Conservation (phyloP, 2,888 invertebrate genomes). For the Trachelus stipa region DNA sequence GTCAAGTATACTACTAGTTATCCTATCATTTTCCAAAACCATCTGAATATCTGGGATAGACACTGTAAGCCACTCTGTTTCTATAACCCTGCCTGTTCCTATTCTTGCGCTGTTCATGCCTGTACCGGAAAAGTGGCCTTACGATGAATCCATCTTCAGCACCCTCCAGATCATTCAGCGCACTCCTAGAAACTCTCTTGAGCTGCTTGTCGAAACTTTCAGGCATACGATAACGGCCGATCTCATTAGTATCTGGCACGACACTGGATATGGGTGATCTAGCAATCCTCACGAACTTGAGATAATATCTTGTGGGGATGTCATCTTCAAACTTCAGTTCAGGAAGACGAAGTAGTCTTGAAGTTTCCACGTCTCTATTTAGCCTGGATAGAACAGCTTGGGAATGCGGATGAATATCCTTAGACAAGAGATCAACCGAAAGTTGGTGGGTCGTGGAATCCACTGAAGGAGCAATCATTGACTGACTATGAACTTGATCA, state of each 20-base stretch:
- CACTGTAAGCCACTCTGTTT: constrained; percentile 9
- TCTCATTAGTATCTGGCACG: constrained; percentile 1
- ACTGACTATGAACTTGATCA: neutral
- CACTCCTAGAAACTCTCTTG: constrained; percentile 9
- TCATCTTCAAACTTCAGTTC: constrained; percentile 4
- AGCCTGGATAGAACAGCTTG: constrained; percentile 38
- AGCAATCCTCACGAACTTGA: constrained; percentile 10
- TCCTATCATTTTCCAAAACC: constrained; percentile 46
- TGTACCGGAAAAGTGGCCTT: constrained; percentile 18
- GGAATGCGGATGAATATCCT: constrained; percentile 42
- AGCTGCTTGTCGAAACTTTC: constrained; percentile 8
- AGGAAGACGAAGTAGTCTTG: neutral
- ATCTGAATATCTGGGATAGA: constrained; percentile 43
- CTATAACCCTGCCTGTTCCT: constrained; percentile 2
- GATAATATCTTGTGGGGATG: constrained; percentile 11
- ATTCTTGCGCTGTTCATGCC: constrained; percentile 12
- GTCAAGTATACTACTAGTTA: too few relatives aligned
- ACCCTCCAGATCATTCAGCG: constrained; percentile 5
- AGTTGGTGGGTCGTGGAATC: constrained; percentile 11
- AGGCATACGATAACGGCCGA: constrained; percentile 15
- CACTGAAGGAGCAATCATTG: too few relatives aligned
- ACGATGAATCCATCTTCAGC: constrained; percentile 19
- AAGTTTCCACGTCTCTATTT: constrained; percentile 18
- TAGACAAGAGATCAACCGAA: constrained; percentile 36
- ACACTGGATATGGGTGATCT: constrained; percentile 3